Evolutionary conservation across 2,113 vertebrate genomes (phyloP).

Genomic region (Herpetotheres cachinnans): DNA sequence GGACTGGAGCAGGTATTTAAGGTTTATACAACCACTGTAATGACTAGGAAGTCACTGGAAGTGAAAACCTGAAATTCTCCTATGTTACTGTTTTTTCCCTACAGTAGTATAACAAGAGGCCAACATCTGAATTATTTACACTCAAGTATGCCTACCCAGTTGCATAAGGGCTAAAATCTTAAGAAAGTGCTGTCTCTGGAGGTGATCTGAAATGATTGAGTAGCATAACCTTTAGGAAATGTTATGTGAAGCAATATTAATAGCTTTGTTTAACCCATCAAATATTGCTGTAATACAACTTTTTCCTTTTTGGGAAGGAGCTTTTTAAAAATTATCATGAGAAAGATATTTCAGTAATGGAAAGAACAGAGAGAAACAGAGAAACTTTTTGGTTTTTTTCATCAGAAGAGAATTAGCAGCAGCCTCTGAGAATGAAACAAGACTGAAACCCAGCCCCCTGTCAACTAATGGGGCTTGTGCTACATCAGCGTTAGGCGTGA

Average conservation of each 20-base stretch:
- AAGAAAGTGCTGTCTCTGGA: neutral
- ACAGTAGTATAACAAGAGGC: neutral
- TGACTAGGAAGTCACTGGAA: neutral
- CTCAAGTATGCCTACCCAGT: neutral
- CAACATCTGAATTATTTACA: neutral
- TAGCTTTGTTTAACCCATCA: neutral
- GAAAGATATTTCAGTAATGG: conserved; percentile 26
- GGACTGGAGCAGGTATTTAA: neutral
- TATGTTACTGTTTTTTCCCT: neutral
- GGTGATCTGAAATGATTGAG: neutral
- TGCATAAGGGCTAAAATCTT: neutral
- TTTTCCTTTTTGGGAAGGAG: neutral
- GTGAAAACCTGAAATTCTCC: neutral
- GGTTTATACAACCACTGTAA: neutral
- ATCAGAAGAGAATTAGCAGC: neutral
- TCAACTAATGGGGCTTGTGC: neutral
- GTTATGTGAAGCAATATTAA: neutral
- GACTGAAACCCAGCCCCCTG: neutral
- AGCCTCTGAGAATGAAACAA: neutral
- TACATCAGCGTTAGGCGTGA: neutral
- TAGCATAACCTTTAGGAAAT: neutral
- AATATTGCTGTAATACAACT: neutral
- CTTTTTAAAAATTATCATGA: neutral
- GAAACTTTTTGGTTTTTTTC: neutral
- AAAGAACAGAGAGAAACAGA: conserved; percentile 24